Percentiles rank a stretch among this genome's conserved stretches.
Conservation (phyloP, 2,797 vertebrate genomes). For the Manis crassicaudata region DNA sequence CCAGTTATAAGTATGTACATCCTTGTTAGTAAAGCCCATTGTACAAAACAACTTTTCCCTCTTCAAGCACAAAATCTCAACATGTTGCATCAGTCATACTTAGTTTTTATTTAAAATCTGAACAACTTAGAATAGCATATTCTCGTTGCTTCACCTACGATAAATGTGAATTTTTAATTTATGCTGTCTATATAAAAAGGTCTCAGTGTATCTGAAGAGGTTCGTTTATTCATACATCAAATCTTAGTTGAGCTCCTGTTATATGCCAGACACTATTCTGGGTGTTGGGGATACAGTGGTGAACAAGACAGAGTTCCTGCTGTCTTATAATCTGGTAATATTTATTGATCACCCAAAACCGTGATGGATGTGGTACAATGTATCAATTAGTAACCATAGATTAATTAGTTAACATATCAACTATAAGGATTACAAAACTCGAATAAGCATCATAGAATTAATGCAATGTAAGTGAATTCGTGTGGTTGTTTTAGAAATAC, state of each 20-base stretch:
- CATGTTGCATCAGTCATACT: neutral
- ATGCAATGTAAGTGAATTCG: neutral
- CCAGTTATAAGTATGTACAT: neutral
- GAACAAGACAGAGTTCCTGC: neutral
- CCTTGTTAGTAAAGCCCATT: constrained; percentile 46
- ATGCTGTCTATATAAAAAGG: neutral
- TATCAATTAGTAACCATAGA: constrained; percentile 21
- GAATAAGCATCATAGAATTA: constrained; percentile 43
- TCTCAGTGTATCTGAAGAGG: constrained; percentile 38
- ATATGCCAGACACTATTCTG: neutral
- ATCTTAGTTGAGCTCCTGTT: constrained; percentile 23
- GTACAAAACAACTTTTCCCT: constrained; percentile 2
- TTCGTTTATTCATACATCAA: constrained; percentile 10
- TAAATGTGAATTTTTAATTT: constrained; percentile 48
- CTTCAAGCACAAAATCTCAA: constrained; percentile 48
- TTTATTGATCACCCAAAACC: constrained; percentile 34
- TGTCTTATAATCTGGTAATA: constrained; percentile 32
- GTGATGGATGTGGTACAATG: neutral
- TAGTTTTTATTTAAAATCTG: constrained; percentile 41
- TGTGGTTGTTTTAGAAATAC: constrained; percentile 25
- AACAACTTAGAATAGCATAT: neutral
- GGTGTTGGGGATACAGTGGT: neutral
- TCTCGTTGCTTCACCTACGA: constrained; percentile 8
- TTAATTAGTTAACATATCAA: constrained; percentile 13
- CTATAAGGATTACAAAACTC: constrained; percentile 47